phyloP scores from a whole-genome alignment of 2,888 invertebrate genomes.

The Himalopsyche tibetana region DNA sequence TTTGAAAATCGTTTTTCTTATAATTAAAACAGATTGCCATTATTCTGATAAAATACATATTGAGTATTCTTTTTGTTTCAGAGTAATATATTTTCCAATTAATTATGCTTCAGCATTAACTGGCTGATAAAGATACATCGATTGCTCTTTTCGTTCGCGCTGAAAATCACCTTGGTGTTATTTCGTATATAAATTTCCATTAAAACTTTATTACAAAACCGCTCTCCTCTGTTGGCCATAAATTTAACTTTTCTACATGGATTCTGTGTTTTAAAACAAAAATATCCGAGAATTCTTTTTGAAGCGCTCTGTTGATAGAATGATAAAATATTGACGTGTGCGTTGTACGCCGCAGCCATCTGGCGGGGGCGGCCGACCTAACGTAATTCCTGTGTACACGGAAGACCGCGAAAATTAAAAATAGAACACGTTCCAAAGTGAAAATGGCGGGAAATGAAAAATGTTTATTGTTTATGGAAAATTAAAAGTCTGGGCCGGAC shows the following conservation, averaged over 20 bases:
- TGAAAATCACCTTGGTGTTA: neutral
- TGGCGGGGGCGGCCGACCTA: conserved; percentile 10
- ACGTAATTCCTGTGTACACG: conserved; percentile 18
- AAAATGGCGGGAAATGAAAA: conserved; percentile 2
- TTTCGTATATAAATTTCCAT: neutral
- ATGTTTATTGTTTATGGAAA: conserved; percentile 3
- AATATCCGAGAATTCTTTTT: neutral
- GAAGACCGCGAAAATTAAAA: conserved; percentile 38
- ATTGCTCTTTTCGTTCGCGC: neutral
- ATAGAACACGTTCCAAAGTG: conserved; percentile 4
- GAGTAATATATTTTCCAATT: too few relatives aligned
- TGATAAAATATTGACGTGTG: conserved; percentile 16
- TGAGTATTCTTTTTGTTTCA: too few relatives aligned
- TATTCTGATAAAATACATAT: too few relatives aligned
- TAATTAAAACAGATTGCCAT: too few relatives aligned
- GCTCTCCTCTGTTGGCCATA: neutral
- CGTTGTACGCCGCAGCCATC: neutral
- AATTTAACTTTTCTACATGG: neutral
- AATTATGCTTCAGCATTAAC: neutral
- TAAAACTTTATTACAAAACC: conserved; percentile 14
- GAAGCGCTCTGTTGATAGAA: conserved; percentile 12
- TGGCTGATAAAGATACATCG: neutral
- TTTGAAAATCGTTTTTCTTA: too few relatives aligned
- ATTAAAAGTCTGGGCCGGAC: too few relatives aligned
- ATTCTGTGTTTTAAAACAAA: neutral